A percentile compares a stretch with the other conserved stretches of the same genome.
Conservation (phyloP, 2,888 invertebrate species). For the Phymatocera aterrima region DNA sequence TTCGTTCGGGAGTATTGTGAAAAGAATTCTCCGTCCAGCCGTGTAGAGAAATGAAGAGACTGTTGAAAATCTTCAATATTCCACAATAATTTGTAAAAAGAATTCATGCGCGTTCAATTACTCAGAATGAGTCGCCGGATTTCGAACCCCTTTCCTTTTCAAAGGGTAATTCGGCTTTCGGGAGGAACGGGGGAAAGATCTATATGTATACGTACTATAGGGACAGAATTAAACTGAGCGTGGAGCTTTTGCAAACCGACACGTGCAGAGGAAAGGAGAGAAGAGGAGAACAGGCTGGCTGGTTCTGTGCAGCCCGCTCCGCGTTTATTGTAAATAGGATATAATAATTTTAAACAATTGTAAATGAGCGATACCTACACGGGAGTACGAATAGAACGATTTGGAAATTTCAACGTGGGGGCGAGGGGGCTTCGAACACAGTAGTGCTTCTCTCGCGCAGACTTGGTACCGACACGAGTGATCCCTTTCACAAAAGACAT, state of each 20-base stretch:
- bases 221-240: constrained; percentile 21
- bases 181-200: neutral
- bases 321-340: neutral
- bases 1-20: too few relatives aligned
- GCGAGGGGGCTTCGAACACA: neutral
- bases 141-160: neutral
- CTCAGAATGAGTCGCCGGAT: constrained; percentile 35
- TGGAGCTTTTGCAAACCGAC: neutral
- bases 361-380: neutral
- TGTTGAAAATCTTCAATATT: constrained; percentile 5
- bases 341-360: neutral
- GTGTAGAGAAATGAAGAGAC: too few relatives aligned
- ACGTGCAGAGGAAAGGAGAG: neutral
- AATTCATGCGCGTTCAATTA: constrained; percentile 34
- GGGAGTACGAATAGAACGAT: neutral
- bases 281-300: neutral
- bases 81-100: too few relatives aligned
- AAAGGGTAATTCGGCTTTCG: neutral
- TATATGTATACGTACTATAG: neutral
- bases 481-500: neutral
- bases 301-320: neutral
- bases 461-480: neutral
- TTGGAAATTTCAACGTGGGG: neutral
- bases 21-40: too few relatives aligned
- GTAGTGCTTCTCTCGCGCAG: too few relatives aligned